phyloP scores from a whole-genome alignment of 1,140 invertebrate species.

The Ephestia elutella region DNA sequence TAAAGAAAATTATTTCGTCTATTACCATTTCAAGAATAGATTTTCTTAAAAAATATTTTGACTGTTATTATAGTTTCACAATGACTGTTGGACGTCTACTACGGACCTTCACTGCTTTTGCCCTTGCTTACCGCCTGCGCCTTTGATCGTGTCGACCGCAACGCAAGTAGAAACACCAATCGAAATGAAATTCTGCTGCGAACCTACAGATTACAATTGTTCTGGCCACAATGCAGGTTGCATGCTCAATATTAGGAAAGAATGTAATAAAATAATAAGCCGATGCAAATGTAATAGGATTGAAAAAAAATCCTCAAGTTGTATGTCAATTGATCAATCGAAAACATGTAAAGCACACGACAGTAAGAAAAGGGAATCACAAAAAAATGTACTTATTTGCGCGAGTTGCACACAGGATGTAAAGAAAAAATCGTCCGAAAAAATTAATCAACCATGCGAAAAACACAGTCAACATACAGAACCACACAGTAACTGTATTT shows the following conservation, averaged over 20 bases:
- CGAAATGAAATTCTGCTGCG: slow-evolving; percentile 1
- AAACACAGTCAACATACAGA: no score
- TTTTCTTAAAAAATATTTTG: background rate
- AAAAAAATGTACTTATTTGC: background rate
- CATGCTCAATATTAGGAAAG: background rate
- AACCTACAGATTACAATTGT: background rate
- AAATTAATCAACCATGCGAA: no score
- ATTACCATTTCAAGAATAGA: background rate
- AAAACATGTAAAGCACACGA: slow-evolving; percentile 6
- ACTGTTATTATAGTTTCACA: slow-evolving; percentile 57
- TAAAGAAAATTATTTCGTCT: background rate
- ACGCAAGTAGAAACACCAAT: slow-evolving; percentile 16
- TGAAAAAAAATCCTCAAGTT: background rate
- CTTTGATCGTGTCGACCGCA: slow-evolving; percentile 14
- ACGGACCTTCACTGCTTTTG: slow-evolving; percentile 61
- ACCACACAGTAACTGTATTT: no score
- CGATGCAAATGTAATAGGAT: background rate
- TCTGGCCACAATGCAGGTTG: background rate
- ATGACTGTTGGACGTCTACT: slow-evolving; percentile 55
- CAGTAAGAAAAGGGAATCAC: slow-evolving; percentile 13
- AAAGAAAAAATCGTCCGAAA: no score
- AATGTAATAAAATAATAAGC: background rate
- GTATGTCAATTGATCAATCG: background rate
- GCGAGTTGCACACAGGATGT: background rate
- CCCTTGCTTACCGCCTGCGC: slow-evolving; percentile 27